Conservation (phyloP, 2,888 invertebrate species). For the Hyposoter dolosus region DNA sequence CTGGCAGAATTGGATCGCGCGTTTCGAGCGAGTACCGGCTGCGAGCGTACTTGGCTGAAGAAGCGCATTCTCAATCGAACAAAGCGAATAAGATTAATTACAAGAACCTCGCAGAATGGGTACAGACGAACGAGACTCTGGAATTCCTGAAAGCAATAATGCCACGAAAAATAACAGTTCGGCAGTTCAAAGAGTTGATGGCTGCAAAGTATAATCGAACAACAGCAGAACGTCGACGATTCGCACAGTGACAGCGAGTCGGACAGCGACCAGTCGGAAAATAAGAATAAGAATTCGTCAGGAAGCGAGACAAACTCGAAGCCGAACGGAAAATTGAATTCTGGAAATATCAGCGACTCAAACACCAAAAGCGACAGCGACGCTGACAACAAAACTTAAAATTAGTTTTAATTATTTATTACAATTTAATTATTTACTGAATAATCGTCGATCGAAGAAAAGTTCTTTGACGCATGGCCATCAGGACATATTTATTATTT, state of each 20-base stretch:
- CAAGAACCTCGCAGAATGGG: slow-evolving; percentile 90
- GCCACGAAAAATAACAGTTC: slow-evolving; percentile 90
- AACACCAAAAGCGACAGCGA: slow-evolving; percentile 80
- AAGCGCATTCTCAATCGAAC: slow-evolving; percentile 86
- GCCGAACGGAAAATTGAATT: slow-evolving; percentile 78
- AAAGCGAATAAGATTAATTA: slow-evolving; percentile 88
- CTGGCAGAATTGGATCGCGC: too few species aligned
- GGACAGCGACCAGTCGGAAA: slow-evolving; percentile 75
- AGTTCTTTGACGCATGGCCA: too few species aligned
- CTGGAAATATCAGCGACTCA: slow-evolving; percentile 76
- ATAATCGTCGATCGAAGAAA: background rate
- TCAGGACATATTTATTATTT: too few species aligned
- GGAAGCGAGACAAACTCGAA: slow-evolving; percentile 76
- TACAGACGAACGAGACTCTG: slow-evolving; percentile 88
- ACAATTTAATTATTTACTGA: background rate
- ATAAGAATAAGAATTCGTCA: slow-evolving; percentile 76
- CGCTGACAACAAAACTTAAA: slow-evolving; percentile 74
- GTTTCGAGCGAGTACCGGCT: too few species aligned
- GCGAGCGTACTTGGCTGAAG: slow-evolving; percentile 88
- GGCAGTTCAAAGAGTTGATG: slow-evolving; percentile 89
- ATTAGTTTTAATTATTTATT: background rate
- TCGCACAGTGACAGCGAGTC: slow-evolving; percentile 74
- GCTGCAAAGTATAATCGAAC: slow-evolving; percentile 85
- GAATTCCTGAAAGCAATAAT: slow-evolving; percentile 91
- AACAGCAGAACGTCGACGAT: slow-evolving; percentile 69